These are phyloP conservation scores for Drosophila borborema DNA, from an alignment of 2,888 invertebrate genomes.

Conservation along the genomic window DNA sequence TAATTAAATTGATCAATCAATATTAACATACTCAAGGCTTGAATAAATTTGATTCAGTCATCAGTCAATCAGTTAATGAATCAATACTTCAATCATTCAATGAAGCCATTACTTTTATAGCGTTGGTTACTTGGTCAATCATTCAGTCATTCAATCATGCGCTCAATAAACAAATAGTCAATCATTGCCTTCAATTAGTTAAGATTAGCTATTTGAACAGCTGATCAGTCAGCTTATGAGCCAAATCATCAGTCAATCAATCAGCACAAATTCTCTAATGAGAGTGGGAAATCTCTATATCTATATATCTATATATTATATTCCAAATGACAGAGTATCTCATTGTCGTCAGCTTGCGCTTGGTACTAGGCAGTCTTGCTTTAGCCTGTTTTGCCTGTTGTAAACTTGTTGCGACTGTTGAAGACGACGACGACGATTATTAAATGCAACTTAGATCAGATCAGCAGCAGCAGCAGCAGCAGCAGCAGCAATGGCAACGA, in stretches of 20 bases:
- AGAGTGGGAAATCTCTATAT: too few species aligned
- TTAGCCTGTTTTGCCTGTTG: slow-evolving; percentile 77
- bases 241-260: not conserved
- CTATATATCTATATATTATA: too few species aligned
- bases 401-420: slow-evolving; percentile 64
- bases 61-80: not conserved
- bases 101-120: not conserved
- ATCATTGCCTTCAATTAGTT: not conserved
- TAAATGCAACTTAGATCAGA: slow-evolving; percentile 79
- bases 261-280: not conserved
- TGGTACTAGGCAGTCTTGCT: not conserved
- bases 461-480: slow-evolving; percentile 48
- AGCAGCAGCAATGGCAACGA: slow-evolving; percentile 24
- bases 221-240: not conserved
- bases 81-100: not conserved
- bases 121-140: not conserved
- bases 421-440: slow-evolving; percentile 65
- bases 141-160: not conserved
- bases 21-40: too few species aligned
- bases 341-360: not conserved
- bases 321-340: not conserved
- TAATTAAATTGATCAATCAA: too few species aligned
- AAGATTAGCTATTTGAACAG: not conserved
- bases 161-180: not conserved
- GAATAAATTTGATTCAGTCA: too few species aligned